phyloP scores from a whole-genome alignment of 2,113 vertebrate genomes.

The Gnathonemus longibarbis region DNA sequence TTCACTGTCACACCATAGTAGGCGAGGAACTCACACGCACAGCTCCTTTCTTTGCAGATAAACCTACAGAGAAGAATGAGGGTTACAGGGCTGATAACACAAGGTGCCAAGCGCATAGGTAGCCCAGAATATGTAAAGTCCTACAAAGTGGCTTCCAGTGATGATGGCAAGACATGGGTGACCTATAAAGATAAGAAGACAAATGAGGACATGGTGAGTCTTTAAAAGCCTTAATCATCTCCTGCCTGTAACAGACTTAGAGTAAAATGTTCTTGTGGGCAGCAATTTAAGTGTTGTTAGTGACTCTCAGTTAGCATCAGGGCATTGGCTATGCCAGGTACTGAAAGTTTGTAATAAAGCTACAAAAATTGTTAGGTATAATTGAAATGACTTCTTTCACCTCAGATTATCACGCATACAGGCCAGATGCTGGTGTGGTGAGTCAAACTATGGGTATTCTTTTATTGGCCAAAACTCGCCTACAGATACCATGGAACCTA shows the following conservation, averaged over 20 bases:
- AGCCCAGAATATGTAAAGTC: slow-evolving; percentile 97
- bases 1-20: neutral
- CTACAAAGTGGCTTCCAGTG: slow-evolving; percentile 95
- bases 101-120: slow-evolving; percentile 96
- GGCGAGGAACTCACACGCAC: neutral
- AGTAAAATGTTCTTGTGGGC: neutral
- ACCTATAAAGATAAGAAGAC: slow-evolving; percentile 93
- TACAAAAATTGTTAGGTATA: neutral
- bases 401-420: neutral
- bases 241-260: neutral
- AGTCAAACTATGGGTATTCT: neutral
- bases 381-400: neutral
- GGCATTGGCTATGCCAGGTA: neutral
- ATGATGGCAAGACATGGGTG: slow-evolving; percentile 88
- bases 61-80: slow-evolving; percentile 95
- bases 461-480: neutral
- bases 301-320: neutral
- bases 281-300: neutral
- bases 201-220: slow-evolving; percentile 85
- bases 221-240: neutral
- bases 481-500: neutral
- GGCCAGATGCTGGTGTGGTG: neutral
- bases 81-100: slow-evolving; percentile 95
- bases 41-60: slow-evolving; percentile 63
- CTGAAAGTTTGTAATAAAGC: neutral